Percentiles rank a stretch among this genome's conserved stretches.
Evolutionary conservation across 2,888 invertebrate species (phyloP).

Genomic region (Drosophila tripunctata): DNA sequence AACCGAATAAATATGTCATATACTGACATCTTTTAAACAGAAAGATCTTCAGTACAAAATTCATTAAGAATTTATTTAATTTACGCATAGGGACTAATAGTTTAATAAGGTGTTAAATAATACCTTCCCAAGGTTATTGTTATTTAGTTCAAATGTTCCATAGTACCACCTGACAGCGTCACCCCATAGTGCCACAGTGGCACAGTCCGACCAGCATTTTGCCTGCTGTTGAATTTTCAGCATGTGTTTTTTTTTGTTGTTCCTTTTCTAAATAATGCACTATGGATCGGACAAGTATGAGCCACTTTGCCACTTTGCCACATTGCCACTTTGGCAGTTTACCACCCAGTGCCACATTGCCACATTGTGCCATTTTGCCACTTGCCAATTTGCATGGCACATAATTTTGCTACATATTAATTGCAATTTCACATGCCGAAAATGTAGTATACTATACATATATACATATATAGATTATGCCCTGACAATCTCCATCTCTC

Average conservation of each 20-base stretch:
- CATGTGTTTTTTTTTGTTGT: background rate
- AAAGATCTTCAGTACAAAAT: no score
- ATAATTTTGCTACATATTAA: constrained; percentile 56
- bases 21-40: no score
- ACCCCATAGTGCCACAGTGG: constrained; percentile 4
- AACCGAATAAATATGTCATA: no score
- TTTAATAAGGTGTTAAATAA: no score
- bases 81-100: no score
- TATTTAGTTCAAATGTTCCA: no score
- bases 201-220: constrained; percentile 9
- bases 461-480: no score
- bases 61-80: no score
- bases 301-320: constrained; percentile 9
- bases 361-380: constrained; percentile 20
- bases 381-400: constrained; percentile 48
- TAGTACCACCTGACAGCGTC: constrained; percentile 1
- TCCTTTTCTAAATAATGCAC: constrained; percentile 39
- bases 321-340: constrained; percentile 16
- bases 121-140: no score
- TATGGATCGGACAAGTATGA: constrained; percentile 13
- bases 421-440: constrained; percentile 39
- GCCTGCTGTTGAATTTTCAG: constrained; percentile 19
- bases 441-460: no score
- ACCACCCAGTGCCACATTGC: constrained; percentile 37
- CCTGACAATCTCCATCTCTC: background rate